phyloP scores from a whole-genome alignment of 2,797 vertebrate species.

The Euthynnus affinis region DNA sequence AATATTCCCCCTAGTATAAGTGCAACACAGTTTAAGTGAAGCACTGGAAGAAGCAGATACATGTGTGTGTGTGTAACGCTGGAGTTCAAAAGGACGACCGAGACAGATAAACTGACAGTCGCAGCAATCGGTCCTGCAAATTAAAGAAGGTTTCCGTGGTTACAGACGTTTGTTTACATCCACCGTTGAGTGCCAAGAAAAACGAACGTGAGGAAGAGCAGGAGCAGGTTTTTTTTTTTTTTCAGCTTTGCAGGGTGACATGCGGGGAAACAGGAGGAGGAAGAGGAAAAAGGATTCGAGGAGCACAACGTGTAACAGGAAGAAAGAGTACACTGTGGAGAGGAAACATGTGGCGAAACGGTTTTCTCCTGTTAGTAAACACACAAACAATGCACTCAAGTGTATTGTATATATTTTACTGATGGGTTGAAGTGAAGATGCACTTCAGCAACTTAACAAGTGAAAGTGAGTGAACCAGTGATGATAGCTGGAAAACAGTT shows the following conservation, averaged over 20 bases:
- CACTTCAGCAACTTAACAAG: too few species aligned
- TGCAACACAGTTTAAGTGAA: background rate
- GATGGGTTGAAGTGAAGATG: background rate
- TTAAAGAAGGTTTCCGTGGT: background rate
- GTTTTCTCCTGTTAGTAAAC: constrained; percentile 3
- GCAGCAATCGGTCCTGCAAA: background rate
- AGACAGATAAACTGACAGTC: constrained; percentile 11
- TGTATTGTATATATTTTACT: background rate
- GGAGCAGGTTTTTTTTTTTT: too few species aligned
- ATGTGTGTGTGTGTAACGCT: background rate
- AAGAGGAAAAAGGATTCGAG: background rate
- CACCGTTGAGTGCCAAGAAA: background rate
- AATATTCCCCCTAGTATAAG: background rate
- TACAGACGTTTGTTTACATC: constrained; percentile 1
- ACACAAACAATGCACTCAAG: background rate
- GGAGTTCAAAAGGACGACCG: background rate
- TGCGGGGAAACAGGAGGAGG: background rate
- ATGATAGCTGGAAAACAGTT: too few species aligned
- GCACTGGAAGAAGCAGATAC: background rate
- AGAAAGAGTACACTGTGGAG: constrained; percentile 11
- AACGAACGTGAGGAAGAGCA: background rate
- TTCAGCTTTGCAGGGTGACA: background rate
- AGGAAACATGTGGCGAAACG: constrained; percentile 19
- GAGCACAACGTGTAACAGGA: constrained; percentile 12
- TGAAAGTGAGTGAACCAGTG: too few species aligned